Conservation (phyloP, 2,113 vertebrate species). For the Campylomormyrus tamandua region DNA sequence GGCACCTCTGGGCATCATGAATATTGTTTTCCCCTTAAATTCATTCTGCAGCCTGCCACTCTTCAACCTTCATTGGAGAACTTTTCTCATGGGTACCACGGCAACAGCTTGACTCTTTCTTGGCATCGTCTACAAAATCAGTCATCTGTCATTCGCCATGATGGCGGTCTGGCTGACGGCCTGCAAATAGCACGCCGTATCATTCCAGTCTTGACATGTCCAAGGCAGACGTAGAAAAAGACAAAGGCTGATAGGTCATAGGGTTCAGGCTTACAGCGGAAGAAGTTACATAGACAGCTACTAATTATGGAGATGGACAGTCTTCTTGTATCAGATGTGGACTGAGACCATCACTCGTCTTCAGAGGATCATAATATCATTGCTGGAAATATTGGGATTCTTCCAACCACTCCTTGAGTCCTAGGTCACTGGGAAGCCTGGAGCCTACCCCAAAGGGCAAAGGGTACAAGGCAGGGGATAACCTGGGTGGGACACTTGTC, state of each 20-base stretch:
- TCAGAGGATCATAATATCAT: background rate
- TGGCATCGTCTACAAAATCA: background rate
- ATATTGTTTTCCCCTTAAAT: background rate
- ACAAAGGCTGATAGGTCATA: background rate
- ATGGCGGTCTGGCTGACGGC: background rate
- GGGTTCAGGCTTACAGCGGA: background rate
- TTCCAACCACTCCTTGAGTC: background rate
- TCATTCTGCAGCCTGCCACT: background rate
- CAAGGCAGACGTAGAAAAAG: background rate
- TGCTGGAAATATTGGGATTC: background rate
- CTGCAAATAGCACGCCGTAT: background rate
- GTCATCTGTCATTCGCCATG: background rate
- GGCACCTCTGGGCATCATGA: background rate
- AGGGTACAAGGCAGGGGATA: background rate
- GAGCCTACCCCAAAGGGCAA: background rate
- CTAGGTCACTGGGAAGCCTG: background rate
- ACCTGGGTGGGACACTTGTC: background rate
- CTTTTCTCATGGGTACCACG: background rate
- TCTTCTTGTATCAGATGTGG: background rate
- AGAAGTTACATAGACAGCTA: background rate
- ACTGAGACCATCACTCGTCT: background rate
- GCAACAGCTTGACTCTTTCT: background rate
- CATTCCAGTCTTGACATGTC: background rate
- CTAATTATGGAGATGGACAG: conserved; percentile 12
- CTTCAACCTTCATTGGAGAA: background rate